Conservation (phyloP, 2,797 vertebrate genomes). For the Siniperca undulata region DNA sequence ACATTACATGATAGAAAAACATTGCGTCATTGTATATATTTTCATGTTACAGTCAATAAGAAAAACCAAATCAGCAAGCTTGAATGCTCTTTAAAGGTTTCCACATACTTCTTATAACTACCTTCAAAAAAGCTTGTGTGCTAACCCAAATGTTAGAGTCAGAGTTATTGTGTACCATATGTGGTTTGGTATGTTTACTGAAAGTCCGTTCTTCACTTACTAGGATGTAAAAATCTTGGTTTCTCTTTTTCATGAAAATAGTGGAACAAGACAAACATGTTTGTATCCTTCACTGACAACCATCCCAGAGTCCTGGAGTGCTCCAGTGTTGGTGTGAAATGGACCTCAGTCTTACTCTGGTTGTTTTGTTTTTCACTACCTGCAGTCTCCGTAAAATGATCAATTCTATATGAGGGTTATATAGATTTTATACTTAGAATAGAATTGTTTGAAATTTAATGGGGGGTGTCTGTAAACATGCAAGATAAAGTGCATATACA, state of each 20-base stretch:
- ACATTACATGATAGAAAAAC: background rate
- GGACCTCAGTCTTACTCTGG: background rate
- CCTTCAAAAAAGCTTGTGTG: background rate
- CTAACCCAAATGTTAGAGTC: background rate
- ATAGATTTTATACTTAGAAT: too few species aligned
- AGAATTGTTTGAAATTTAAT: too few species aligned
- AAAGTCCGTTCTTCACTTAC: background rate
- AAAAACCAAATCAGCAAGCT: background rate
- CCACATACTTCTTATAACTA: background rate
- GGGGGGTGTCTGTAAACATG: too few species aligned
- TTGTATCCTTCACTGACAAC: conserved; percentile 2
- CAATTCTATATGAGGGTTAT: too few species aligned
- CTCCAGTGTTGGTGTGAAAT: background rate
- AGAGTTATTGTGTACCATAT: background rate
- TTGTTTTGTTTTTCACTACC: conserved; percentile 15
- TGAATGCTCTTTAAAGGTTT: background rate
- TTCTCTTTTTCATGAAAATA: background rate
- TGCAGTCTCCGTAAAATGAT: background rate
- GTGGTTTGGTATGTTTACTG: background rate
- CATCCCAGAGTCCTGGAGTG: background rate
- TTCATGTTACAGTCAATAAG: background rate
- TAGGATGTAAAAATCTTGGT: background rate
- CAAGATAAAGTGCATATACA: too few species aligned
- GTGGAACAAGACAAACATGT: background rate
- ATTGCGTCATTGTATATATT: background rate